Conservation (phyloP, 2,797 vertebrate species). For the Xenentodon cancila region DNA sequence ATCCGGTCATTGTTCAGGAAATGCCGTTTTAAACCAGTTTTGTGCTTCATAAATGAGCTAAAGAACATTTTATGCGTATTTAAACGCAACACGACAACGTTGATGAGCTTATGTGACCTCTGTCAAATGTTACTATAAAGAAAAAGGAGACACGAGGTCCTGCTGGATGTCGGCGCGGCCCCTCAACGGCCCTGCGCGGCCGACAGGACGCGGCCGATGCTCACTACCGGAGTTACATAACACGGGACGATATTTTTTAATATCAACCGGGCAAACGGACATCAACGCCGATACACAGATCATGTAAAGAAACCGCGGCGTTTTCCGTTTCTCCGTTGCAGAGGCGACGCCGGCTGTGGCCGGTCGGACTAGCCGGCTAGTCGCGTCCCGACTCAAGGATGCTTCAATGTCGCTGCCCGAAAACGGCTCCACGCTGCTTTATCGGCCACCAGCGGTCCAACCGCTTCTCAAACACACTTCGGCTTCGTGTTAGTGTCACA, state of each 20-base stretch:
- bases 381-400: conserved; percentile 59
- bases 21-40: too few relatives aligned
- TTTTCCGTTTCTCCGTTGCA: too few relatives aligned
- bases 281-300: too few relatives aligned
- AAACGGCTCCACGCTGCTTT: neutral
- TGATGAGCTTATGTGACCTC: neutral
- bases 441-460: neutral
- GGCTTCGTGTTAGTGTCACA: neutral
- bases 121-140: neutral
- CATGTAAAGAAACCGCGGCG: too few relatives aligned
- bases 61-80: too few relatives aligned
- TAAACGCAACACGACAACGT: neutral
- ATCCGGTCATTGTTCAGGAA: too few relatives aligned
- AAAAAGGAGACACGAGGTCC: too few relatives aligned
- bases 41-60: too few relatives aligned
- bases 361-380: conserved; percentile 5
- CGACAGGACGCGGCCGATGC: neutral
- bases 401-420: conserved; percentile 61
- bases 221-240: fast-evolving
- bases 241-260: neutral
- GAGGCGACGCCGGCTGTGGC: neutral
- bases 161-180: too few relatives aligned
- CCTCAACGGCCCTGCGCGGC: neutral
- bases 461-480: neutral
- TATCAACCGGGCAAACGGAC: too few relatives aligned